Percentiles rank a stretch among this genome's conserved stretches.
Conservation (phyloP, 1,140 invertebrate genomes). For the Chymomyza costata region DNA sequence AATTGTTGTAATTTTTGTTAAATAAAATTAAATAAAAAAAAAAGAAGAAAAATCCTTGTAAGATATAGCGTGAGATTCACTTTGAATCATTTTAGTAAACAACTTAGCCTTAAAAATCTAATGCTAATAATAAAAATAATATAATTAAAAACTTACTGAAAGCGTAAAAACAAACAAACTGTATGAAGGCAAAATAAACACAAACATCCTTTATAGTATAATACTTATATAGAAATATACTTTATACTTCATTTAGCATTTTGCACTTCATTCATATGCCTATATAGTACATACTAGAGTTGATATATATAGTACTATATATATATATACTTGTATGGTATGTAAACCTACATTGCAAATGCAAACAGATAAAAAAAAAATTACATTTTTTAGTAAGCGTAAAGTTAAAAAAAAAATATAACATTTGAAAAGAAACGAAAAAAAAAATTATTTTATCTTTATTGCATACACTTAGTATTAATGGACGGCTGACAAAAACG, state of each 20-base stretch:
- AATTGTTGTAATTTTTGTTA: slow-evolving; percentile 44
- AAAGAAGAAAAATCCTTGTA: not conserved
- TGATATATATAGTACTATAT: too few relatives aligned
- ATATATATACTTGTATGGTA: too few relatives aligned
- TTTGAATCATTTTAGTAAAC: slow-evolving; percentile 39
- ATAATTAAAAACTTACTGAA: slow-evolving; percentile 25
- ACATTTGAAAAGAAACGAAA: slow-evolving; percentile 33
- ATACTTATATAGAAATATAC: too few relatives aligned
- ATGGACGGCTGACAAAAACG: slow-evolving; percentile 18
- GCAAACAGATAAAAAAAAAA: slow-evolving; percentile 18
- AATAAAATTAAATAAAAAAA: slow-evolving; percentile 7
- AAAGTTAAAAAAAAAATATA: slow-evolving; percentile 25
- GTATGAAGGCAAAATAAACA: too few relatives aligned
- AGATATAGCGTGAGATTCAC: slow-evolving; percentile 14
- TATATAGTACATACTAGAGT: too few relatives aligned
- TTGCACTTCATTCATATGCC: too few relatives aligned
- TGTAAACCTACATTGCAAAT: slow-evolving; percentile 28
- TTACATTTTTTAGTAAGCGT: slow-evolving; percentile 48
- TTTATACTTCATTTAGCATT: too few relatives aligned
- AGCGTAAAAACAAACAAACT: slow-evolving; percentile 7
- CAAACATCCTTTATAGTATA: too few relatives aligned
- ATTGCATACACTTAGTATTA: slow-evolving; percentile 63
- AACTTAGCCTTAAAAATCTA: slow-evolving; percentile 55
- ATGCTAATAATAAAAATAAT: slow-evolving; percentile 24
- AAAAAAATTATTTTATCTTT: slow-evolving; percentile 58